Percentiles rank a stretch among this genome's conserved stretches.
Conservation (phyloP, 1,140 invertebrate species). For the Drosophila ohnishii region DNA sequence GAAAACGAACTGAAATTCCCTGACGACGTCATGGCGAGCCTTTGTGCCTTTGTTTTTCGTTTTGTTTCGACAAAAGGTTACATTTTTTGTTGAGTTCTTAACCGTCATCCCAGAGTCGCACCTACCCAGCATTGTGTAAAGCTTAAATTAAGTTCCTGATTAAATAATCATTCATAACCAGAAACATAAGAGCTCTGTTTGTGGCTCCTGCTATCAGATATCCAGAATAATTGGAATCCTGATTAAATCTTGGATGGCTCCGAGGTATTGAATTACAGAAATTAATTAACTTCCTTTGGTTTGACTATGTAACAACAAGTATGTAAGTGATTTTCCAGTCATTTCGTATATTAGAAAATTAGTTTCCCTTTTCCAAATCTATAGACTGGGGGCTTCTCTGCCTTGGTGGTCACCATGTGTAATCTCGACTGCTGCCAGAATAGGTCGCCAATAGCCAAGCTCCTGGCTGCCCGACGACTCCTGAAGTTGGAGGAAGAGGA, state of each 20-base stretch:
- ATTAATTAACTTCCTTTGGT: background rate
- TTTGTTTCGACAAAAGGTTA: background rate
- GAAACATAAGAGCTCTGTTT: background rate
- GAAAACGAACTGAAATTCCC: conserved; percentile 2
- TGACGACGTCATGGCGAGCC: conserved; percentile 26
- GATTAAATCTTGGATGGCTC: background rate
- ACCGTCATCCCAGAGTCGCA: conserved; percentile 2
- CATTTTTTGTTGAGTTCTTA: conserved; percentile 3
- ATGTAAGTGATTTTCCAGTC: background rate
- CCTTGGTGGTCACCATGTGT: conserved; percentile 47
- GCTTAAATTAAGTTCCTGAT: conserved; percentile 9
- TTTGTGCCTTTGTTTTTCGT: conserved; percentile 27
- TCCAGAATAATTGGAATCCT: conserved; percentile 5
- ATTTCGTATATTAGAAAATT: background rate
- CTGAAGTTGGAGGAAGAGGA: conserved; percentile 17
- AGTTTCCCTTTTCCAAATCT: background rate
- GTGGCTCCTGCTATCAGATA: background rate
- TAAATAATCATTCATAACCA: conserved; percentile 16
- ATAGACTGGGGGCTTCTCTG: background rate
- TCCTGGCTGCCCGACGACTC: conserved; percentile 30
- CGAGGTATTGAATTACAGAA: conserved; percentile 5
- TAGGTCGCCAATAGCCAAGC: conserved; percentile 50
- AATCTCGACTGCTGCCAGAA: conserved; percentile 44
- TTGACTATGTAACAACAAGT: background rate
- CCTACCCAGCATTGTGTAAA: background rate